These are phyloP conservation scores for Cabera pusaria DNA, from an alignment of 2,888 invertebrate genomes.

Conservation along the genomic window DNA sequence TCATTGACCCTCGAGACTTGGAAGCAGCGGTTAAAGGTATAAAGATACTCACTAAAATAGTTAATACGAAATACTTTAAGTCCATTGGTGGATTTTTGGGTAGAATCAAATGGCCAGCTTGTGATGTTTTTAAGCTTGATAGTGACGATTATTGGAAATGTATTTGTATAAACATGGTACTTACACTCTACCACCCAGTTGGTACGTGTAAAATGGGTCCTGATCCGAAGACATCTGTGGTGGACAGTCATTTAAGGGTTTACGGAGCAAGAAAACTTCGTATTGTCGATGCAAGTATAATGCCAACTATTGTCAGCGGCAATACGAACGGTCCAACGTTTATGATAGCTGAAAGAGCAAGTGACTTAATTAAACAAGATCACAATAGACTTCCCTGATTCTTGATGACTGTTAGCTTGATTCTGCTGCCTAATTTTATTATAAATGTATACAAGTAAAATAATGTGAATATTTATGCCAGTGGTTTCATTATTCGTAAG, in stretches of 20 bases:
- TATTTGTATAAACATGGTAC: conserved; percentile 69
- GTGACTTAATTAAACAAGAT: conserved; percentile 86
- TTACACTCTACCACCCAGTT: conserved; percentile 86
- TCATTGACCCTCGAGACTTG: conserved; percentile 80
- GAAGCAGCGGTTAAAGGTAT: conserved; percentile 49
- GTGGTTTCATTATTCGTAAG: no score
- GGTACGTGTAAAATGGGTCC: conserved; percentile 86
- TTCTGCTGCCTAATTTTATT: no score
- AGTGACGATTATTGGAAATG: conserved; percentile 56
- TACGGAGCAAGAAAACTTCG: conserved; percentile 85
- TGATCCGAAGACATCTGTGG: conserved; percentile 42
- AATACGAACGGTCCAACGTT: conserved; percentile 91
- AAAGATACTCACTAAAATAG: conserved; percentile 45
- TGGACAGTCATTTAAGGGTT: conserved; percentile 84
- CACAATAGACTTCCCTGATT: no score
- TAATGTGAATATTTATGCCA: no score
- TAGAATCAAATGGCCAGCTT: conserved; percentile 45
- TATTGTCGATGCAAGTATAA: conserved; percentile 90
- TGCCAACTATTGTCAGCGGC: conserved; percentile 89
- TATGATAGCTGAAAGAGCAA: conserved; percentile 91
- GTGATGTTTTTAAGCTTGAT: conserved; percentile 43
- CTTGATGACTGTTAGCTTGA: no score
- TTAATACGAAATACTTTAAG: conserved; percentile 47
- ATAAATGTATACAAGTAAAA: no score
- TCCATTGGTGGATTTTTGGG: conserved; percentile 46